Evolutionary conservation across 64 coral and sea anemone genomes (phyloP).

Genomic region (Orbicella faveolata): DNA sequence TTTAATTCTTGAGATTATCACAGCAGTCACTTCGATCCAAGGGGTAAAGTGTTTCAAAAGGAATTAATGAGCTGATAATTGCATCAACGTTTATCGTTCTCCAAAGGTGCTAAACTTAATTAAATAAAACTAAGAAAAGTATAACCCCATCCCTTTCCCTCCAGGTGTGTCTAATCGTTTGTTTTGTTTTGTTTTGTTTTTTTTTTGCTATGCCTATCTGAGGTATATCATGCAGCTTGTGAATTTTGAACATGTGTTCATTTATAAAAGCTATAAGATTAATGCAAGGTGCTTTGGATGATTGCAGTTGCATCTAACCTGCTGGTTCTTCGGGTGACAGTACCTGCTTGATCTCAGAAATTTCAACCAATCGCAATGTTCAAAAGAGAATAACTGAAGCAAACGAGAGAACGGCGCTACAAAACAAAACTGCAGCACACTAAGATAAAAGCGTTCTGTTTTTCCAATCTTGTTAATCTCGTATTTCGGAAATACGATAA

Average conservation of each 20-base stretch:
- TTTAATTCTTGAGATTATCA: slow-evolving; percentile 8
- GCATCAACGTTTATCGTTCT: slow-evolving; percentile 15
- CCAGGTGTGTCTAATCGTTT: neutral
- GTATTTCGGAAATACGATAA: neutral
- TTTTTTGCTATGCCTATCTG: neutral
- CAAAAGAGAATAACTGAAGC: too few relatives aligned
- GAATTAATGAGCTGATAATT: slow-evolving; percentile 45
- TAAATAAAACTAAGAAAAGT: neutral
- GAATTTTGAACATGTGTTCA: neutral
- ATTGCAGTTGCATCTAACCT: too few relatives aligned
- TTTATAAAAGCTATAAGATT: too few relatives aligned
- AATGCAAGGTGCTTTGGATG: too few relatives aligned
- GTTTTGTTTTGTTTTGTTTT: neutral
- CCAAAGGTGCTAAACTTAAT: slow-evolving; percentile 1
- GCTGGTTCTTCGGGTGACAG: too few relatives aligned
- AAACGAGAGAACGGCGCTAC: too few relatives aligned
- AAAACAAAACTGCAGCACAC: too few relatives aligned
- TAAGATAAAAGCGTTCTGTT: too few relatives aligned
- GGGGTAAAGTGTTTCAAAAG: neutral
- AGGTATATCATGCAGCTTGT: neutral
- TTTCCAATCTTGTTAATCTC: neutral
- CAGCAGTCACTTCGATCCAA: slow-evolving; percentile 9
- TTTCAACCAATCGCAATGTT: too few relatives aligned
- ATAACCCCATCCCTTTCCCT: neutral
- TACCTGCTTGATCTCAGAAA: too few relatives aligned